Percentiles rank a stretch among this genome's conserved stretches.
These are phyloP conservation scores for Druceiella hillmani DNA, from an alignment of 2,888 invertebrate genomes.

Conservation along the genomic window DNA sequence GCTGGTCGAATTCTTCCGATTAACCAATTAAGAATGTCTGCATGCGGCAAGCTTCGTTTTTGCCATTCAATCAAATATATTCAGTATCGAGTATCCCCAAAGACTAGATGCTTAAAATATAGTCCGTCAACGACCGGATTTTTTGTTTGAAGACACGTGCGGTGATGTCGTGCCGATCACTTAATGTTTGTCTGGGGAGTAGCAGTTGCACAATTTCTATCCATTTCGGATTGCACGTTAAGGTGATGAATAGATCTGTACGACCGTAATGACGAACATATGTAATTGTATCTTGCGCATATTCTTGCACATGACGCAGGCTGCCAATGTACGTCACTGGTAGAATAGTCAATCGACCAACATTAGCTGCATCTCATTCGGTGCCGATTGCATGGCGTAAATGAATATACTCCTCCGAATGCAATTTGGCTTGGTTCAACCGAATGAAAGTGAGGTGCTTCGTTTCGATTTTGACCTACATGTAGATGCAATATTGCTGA, in stretches of 20 bases:
- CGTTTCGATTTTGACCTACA: conserved; percentile 17
- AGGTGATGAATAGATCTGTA: conserved; percentile 10
- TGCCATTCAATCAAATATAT: conserved; percentile 22
- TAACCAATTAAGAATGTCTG: conserved; percentile 24
- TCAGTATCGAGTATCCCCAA: conserved; percentile 18
- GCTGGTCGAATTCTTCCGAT: conserved; percentile 22
- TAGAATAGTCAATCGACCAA: conserved; percentile 25
- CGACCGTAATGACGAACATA: conserved; percentile 15
- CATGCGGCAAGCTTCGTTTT: conserved; percentile 23
- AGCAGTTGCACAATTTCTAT: conserved; percentile 18
- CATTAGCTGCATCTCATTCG: conserved; percentile 15
- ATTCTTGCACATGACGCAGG: conserved; percentile 25
- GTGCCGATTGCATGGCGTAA: conserved; percentile 23
- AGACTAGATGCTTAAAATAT: conserved; percentile 15
- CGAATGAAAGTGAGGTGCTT: conserved; percentile 24
- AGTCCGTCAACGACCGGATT: conserved; percentile 16
- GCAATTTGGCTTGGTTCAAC: conserved; percentile 27
- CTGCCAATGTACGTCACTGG: conserved; percentile 19
- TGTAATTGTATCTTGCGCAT: conserved; percentile 24
- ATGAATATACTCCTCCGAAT: conserved; percentile 29
- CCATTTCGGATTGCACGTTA: conserved; percentile 13
- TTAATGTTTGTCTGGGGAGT: conserved; percentile 14
- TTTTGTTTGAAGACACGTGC: conserved; percentile 22
- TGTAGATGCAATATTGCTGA: conserved; percentile 21
- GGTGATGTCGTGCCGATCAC: conserved; percentile 23